Conservation (phyloP, 2,797 vertebrate species). For the Etheostoma perlongum region DNA sequence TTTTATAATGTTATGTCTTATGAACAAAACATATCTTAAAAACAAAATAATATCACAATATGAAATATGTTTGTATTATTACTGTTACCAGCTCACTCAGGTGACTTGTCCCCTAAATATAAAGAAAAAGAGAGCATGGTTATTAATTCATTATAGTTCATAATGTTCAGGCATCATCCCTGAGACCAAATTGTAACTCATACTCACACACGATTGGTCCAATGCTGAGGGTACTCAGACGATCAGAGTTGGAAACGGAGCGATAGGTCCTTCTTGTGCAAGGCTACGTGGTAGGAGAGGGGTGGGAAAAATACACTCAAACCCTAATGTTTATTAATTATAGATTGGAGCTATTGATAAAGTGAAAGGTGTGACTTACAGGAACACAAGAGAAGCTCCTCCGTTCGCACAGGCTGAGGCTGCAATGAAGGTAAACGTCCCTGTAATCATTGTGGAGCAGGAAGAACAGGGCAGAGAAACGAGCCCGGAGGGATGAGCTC, state of each 20-base stretch:
- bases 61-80: not conserved
- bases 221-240: conserved; percentile 31
- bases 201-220: conserved; percentile 73
- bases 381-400: conserved; percentile 64
- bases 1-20: not conserved
- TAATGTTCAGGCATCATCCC: not conserved
- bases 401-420: conserved; percentile 79
- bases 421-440: conserved; percentile 82
- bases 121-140: not conserved
- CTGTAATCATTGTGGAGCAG: conserved; percentile 69
- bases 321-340: not conserved
- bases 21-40: not conserved
- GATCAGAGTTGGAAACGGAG: conserved; percentile 46
- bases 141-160: not conserved
- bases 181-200: not conserved
- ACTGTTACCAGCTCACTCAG: conserved; percentile 22
- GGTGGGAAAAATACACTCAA: not conserved
- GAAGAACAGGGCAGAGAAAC: conserved; percentile 83
- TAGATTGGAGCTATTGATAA: not conserved
- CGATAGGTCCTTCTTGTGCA: conserved; percentile 50
- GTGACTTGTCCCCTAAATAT: conserved; percentile 48
- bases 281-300: conserved; percentile 12
- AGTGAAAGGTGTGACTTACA: conserved; percentile 62
- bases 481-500: conserved; percentile 74
- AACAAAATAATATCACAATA: not conserved